Evolutionary conservation across 2,888 invertebrate genomes (phyloP), one percentile per base, ranked within the genome.

Genomic region (Stenurella melanura): DNA sequence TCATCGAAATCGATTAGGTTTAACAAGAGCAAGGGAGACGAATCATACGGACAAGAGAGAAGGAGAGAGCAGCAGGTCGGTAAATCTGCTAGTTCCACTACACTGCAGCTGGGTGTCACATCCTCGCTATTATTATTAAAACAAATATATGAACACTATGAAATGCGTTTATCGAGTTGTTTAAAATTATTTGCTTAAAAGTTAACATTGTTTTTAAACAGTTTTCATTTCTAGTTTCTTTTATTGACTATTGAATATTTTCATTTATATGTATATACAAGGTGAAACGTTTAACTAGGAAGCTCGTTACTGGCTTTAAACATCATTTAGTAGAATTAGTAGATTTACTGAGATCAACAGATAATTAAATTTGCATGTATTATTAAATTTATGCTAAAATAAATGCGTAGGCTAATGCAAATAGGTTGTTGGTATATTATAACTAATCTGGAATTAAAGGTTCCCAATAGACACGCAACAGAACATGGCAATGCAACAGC

Each of bases 1-100:
- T 81, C 81, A 82, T 82, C 81, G 81, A 79, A 82, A 81, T 81
- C 80, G 80, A 81, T 82, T 82, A 75, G 76, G 57, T 77, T 42
- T 74, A 77, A 74, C 21, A 74, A 70, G 75, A 76, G 79, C 34
- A 70, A 81, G 73, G 63, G 75, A 78, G 74, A 73, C 21, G 54
- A 21, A 10, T 3, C 57, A n/a, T 42, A 60, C 18, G 18, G 34
- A 17, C 11, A 60, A 77, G 61, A 7, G 78, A 77, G 78, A 79
- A 30, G 63, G 76, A 18, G 64, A 12, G 64, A 57, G 66, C 76
- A 64, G 76, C 78, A 79, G 78, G 75, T 79, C 78, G 76, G 78
- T 79, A 79, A 79, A 79, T 79, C 78, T 78, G 73, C 76, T 77
- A 71, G 76, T 74, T 74, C 75, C 71, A 73, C 64, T 73, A 73